phyloP scores from a whole-genome alignment of 2,113 vertebrate species.

The Xyrauchen texanus region DNA sequence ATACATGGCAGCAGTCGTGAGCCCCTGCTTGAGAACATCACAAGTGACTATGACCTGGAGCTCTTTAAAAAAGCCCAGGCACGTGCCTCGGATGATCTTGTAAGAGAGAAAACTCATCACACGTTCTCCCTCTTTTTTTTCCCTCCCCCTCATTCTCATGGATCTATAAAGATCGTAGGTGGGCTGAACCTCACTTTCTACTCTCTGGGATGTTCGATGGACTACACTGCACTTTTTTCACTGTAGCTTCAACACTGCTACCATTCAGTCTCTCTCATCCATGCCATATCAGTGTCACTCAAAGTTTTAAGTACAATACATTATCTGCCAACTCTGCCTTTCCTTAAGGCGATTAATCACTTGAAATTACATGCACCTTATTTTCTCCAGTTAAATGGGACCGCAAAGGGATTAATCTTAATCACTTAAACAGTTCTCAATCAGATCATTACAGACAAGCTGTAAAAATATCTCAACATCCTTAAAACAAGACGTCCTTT shows the following conservation, averaged over 20 bases:
- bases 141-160: background rate
- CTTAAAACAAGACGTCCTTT: no score
- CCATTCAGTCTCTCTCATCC: conserved; percentile 1
- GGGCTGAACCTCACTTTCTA: background rate
- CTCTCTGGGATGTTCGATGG: background rate
- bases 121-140: conserved; percentile 47
- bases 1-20: conserved; percentile 87
- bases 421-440: no score
- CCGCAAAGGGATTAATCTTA: no score
- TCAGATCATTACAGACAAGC: no score
- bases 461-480: no score
- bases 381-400: background rate
- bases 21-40: conserved; percentile 96
- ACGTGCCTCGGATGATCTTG: conserved; percentile 94
- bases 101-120: conserved; percentile 81
- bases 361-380: background rate
- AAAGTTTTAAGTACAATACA: background rate
- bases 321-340: background rate
- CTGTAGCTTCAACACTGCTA: conserved; percentile 1
- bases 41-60: conserved; percentile 97
- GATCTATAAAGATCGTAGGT: background rate
- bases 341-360: background rate
- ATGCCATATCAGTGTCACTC: background rate
- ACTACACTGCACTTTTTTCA: background rate
- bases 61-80: conserved; percentile 98